Base-by-base conservation (phyloP, 2,113 vertebrate genomes). In the Jacana jacana region DNA sequence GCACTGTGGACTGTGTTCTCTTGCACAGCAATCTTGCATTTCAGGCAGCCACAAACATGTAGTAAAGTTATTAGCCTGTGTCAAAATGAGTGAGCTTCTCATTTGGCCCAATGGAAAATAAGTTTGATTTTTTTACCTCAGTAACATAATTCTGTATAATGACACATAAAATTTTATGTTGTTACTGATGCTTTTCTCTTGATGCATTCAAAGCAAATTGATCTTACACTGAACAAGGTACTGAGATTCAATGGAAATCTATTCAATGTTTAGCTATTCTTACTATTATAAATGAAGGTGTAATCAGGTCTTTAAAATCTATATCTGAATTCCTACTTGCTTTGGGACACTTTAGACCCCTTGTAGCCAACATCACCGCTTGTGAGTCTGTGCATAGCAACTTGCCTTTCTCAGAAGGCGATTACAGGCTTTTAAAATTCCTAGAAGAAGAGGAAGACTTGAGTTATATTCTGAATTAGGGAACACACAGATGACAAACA, bases 371-470 rank as follows among this genome's bases (percentile, higher is more conserved):
- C 27, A 64, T 14, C 22, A 60, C 23, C 2, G 1, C 17, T 30
- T 39, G 10, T 35, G 49, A 17, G 44, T 35, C 60, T 40, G 5
- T 68, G 11, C n/a, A n/a, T 6, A 19, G 17, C 9, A 13, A 48
- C 23, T 13, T 61, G 15, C 4, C 6, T 42, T 69, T 68, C 58
- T 8, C 31, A 64, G n/a, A 39, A 68, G 28, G 10, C 0, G 0
- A 33, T 8, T 57, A 20, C 10, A 77, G 4, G 13, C 49, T 90
- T 72, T 84, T 48, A 15, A 39, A 30, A 54, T 39, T 63, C n/a
- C 13, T 84, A 23, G 44, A 75, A 48, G 33, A 35, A 57, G 31
- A 57, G 14, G 10, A 84, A 49, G 7, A 49, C 14, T 30, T 54
- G 4, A 1, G 1, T 23, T 49, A 58, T 54, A 44, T 33, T 35